Conservation (phyloP, 2,888 invertebrate species). For the Neuroscelio doddi region DNA sequence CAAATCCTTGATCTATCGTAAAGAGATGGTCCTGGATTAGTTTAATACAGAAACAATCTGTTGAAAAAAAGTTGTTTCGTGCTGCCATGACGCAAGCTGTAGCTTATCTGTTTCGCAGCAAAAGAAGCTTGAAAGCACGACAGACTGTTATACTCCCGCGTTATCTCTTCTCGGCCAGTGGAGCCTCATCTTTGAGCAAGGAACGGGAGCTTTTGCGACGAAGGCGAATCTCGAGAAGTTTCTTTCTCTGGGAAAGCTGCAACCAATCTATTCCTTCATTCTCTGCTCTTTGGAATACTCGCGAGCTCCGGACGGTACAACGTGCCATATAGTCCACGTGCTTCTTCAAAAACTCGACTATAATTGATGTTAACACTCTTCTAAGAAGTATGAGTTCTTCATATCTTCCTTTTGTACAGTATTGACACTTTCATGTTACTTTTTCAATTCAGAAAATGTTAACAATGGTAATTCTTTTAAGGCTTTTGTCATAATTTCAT, state of each 20-base stretch:
- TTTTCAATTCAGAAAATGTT: too few relatives aligned
- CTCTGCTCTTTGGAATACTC: slow-evolving; percentile 20
- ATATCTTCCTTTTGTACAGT: too few relatives aligned
- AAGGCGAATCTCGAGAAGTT: slow-evolving; percentile 22
- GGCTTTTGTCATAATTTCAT: too few relatives aligned
- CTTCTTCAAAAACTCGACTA: not conserved
- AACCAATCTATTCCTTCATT: slow-evolving; percentile 32
- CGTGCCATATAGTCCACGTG: too few relatives aligned
- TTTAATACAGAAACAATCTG: slow-evolving; percentile 7
- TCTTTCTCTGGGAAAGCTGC: slow-evolving; percentile 27
- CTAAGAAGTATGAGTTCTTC: too few relatives aligned
- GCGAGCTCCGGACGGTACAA: too few relatives aligned
- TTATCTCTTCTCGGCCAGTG: slow-evolving; percentile 33
- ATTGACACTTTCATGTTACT: too few relatives aligned
- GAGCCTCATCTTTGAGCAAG: slow-evolving; percentile 36
- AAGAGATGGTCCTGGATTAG: slow-evolving; percentile 17
- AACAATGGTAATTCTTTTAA: too few relatives aligned
- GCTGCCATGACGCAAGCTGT: not conserved
- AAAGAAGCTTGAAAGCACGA: slow-evolving; percentile 37
- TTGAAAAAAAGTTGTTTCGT: slow-evolving; percentile 5
- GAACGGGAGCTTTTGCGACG: slow-evolving; percentile 10
- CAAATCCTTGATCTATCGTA: not conserved
- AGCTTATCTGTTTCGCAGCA: slow-evolving; percentile 18
- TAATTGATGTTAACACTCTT: not conserved
- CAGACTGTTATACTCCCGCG: slow-evolving; percentile 33